Base-by-base conservation (phyloP, 2,888 invertebrate genomes). In the Pantelozetes paolii region DNA sequence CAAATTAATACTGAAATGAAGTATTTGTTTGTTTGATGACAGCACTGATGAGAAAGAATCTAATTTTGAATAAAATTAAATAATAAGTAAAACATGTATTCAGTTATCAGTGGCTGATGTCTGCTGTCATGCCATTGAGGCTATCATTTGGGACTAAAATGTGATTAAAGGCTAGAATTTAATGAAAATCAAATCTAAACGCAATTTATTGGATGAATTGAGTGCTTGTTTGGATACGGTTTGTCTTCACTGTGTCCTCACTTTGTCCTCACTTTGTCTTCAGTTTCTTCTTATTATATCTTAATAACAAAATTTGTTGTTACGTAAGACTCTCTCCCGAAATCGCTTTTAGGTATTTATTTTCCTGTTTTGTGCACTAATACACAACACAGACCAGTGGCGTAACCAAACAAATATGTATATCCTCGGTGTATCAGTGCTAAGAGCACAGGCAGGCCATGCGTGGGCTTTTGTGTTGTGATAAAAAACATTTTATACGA, bases 291-390 rank as follows among this genome's bases (percentile, higher is more conserved):
- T 9, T 50, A 50, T 50, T 50, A 50, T 50, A 50, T 50, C 50
- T 50, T 50, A 50, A 50, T 50, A 50, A 50, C 50, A 50, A 50
- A 50, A 50, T 50, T 50, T 50, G 50, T n/a, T n/a, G n/a, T 50
- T n/a, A 50, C 20, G 50, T 50, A 50, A 50, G 50, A 50, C 50
- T 50, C 50, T 50, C 20, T 50, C 50, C 50, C 50, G 3, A 11
- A 50, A 50, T 50, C 18, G 50, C 50, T 50, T 50, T 50, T 50
- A 50, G 50, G 50, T 50, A 50, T 50, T 50, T 50, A 50, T 50
- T 50, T 50, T 50, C 50, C 50, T 50, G 50, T 50, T 50, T 50
- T 36, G 36, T 36, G 5, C 36, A 36, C 36, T 36, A 36, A 36
- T 36, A 36, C 36, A 8, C 6, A 36, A 36, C n/a, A n/a, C n/a